Conservation (phyloP, 30 jellyfish, hydroid and myxozoan species). For the Turritopsis dohrnii region DNA sequence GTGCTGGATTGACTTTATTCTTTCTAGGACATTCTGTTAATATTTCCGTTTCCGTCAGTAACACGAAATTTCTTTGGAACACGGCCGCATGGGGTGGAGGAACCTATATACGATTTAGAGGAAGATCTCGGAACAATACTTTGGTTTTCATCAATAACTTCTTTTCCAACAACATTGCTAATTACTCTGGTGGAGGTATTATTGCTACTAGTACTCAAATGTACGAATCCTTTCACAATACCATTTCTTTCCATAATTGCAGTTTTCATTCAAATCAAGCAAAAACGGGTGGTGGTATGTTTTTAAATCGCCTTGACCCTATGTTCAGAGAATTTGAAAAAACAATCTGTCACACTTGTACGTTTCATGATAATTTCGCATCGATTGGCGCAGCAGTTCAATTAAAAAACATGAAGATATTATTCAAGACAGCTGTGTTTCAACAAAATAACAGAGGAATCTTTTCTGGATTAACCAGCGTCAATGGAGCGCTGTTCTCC, state of each 20-base stretch:
- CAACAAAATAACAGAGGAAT: background rate
- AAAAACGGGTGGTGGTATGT: constrained; percentile 2
- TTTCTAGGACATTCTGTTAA: constrained; percentile 11
- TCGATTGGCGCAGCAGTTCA: constrained; percentile 26
- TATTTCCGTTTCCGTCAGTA: background rate
- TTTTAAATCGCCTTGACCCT: background rate
- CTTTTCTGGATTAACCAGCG: background rate
- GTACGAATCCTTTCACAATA: background rate
- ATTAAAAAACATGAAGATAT: background rate
- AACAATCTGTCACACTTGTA: background rate
- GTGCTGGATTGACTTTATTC: constrained; percentile 31
- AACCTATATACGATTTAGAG: background rate
- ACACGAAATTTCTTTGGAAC: background rate
- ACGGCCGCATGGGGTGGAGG: constrained; percentile 37
- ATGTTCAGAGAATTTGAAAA: constrained; percentile 2
- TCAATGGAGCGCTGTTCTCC: constrained; percentile 20
- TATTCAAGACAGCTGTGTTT: background rate
- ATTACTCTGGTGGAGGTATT: constrained; percentile 20
- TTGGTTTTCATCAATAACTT: background rate
- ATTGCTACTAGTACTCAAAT: constrained; percentile 9
- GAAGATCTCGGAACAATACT: background rate
- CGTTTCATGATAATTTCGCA: background rate
- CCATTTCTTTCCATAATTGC: background rate
- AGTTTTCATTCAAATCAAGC: background rate
- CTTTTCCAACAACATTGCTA: background rate